Base-by-base conservation (phyloP, 2,888 invertebrate species). In the Opisthograptis luteolata region DNA sequence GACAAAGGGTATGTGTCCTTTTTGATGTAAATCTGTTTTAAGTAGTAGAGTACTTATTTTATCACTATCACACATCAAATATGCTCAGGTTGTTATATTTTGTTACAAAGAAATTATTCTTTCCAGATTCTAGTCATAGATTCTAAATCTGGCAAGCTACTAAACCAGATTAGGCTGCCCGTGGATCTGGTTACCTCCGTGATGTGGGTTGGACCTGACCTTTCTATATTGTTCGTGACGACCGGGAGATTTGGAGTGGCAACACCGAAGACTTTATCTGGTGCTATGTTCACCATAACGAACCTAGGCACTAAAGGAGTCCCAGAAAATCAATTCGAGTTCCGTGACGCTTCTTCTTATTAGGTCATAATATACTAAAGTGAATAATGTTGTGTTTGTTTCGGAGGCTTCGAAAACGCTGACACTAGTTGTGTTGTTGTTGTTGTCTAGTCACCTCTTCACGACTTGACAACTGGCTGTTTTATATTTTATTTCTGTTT, bases 1-100 rank as follows among this genome's bases (percentile, higher is more conserved):
- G 94, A 7, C 92, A 92, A 53, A 91, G 93, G 75, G 94, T 96
- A n/a, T n/a, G n/a, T n/a, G n/a, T n/a, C n/a, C n/a, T n/a, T n/a
- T n/a, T n/a, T n/a, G n/a, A n/a, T n/a, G n/a, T n/a, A n/a, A n/a
- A n/a, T n/a, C n/a, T n/a, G n/a, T n/a, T n/a, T n/a, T n/a, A n/a
- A n/a, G n/a, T n/a, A n/a, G n/a, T n/a, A n/a, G n/a, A n/a, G n/a
- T n/a, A n/a, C n/a, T n/a, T n/a, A n/a, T n/a, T n/a, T n/a, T n/a
- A n/a, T n/a, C n/a, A n/a, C n/a, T n/a, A n/a, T n/a, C n/a, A n/a
- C n/a, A n/a, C n/a, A n/a, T n/a, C n/a, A n/a, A n/a, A n/a, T n/a
- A n/a, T n/a, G n/a, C n/a, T n/a, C n/a, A n/a, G n/a, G n/a, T n/a
- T n/a, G n/a, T n/a, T n/a, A n/a, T n/a, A n/a, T n/a, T n/a, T n/a